Evolutionary conservation across 2,888 invertebrate genomes (phyloP).

Genomic region (Hesperia comma): DNA sequence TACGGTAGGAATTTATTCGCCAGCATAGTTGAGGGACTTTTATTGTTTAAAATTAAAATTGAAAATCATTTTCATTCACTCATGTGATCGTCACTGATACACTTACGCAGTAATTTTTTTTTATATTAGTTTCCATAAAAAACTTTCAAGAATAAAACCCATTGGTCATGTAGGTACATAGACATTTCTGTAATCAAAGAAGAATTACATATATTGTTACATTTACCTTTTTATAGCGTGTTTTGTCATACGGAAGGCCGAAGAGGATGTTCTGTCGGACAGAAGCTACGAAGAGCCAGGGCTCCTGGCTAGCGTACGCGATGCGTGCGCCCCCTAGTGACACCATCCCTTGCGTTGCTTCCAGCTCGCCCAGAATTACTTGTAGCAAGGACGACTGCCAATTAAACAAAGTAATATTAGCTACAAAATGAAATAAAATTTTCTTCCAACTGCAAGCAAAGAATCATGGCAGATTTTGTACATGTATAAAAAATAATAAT

Average conservation of each 20-base stretch:
- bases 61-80: too few relatives aligned
- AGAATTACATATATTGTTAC: neutral
- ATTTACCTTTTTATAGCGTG: constrained; percentile 76
- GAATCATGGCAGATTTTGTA: neutral
- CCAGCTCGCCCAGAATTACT: constrained; percentile 88
- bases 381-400: constrained; percentile 86
- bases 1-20: too few relatives aligned
- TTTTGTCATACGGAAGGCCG: constrained; percentile 85
- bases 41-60: too few relatives aligned
- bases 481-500: neutral
- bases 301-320: constrained; percentile 91
- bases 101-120: too few relatives aligned
- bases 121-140: too few relatives aligned
- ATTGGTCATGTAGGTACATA: too few relatives aligned
- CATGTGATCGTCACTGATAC: too few relatives aligned
- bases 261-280: constrained; percentile 92
- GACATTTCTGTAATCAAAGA: neutral
- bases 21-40: too few relatives aligned
- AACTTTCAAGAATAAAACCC: too few relatives aligned
- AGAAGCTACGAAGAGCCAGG: constrained; percentile 90
- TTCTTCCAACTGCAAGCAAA: too few relatives aligned
- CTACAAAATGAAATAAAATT: neutral
- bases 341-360: constrained; percentile 84
- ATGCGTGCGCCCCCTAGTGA: constrained; percentile 84
- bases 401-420: constrained; percentile 5